Evolutionary conservation across 2,797 vertebrate species (phyloP).

Genomic region (Coccyzus lansbergi): DNA sequence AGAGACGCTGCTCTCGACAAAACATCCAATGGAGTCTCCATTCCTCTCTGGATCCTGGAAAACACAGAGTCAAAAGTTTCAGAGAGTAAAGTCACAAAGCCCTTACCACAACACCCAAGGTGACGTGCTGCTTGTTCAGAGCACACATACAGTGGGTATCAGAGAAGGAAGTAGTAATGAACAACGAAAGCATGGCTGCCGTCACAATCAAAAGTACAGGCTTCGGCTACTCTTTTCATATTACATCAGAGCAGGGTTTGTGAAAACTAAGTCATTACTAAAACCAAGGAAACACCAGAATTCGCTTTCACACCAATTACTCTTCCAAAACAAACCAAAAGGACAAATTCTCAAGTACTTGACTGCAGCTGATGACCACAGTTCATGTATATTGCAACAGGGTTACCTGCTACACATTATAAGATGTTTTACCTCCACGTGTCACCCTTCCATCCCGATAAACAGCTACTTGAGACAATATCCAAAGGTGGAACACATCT

Average conservation of each 20-base stretch:
- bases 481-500: not conserved
- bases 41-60: conserved; percentile 84
- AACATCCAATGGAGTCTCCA: conserved; percentile 98
- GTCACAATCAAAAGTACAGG: not conserved
- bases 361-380: not conserved
- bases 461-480: not conserved
- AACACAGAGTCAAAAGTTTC: not conserved
- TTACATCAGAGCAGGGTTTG: not conserved
- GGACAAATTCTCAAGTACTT: not conserved
- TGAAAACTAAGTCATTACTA: not conserved
- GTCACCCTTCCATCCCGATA: not conserved
- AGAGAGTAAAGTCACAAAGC: not conserved
- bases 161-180: not conserved
- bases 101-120: not conserved
- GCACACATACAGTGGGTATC: not conserved
- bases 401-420: fast-evolving
- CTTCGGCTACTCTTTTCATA: not conserved
- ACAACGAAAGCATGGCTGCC: not conserved
- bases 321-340: not conserved
- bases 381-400: fast-evolving
- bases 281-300: not conserved
- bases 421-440: fast-evolving
- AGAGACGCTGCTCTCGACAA: conserved; percentile 96
- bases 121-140: not conserved
- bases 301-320: not conserved